phyloP scores from a whole-genome alignment of 2,888 invertebrate species.

The Tenthredo amoena region DNA sequence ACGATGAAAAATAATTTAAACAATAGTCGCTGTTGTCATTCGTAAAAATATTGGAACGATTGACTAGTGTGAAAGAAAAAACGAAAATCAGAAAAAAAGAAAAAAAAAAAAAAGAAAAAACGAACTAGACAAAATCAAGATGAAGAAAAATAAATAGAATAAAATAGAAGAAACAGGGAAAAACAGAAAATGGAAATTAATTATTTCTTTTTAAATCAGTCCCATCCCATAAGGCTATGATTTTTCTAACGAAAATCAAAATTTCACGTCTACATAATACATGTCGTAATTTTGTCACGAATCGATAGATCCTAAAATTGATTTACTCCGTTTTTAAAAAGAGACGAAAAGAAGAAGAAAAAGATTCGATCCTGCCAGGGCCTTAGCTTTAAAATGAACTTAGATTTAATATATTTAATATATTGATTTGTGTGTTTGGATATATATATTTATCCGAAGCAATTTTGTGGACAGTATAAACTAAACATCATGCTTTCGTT shows the following conservation, averaged over 20 bases:
- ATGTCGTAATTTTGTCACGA: not conserved
- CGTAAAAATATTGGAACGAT: not conserved
- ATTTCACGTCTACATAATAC: not conserved
- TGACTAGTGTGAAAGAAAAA: not conserved
- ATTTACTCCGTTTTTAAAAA: not conserved
- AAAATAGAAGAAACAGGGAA: not conserved
- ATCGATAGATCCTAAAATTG: not conserved
- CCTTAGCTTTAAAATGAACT: not conserved
- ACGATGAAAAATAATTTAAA: slow-evolving; percentile 37
- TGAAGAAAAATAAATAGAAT: not conserved
- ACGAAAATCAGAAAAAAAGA: not conserved
- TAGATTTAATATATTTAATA: not conserved
- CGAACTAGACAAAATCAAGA: not conserved
- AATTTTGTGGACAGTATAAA: not conserved
- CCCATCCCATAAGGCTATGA: not conserved
- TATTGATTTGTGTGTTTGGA: slow-evolving; percentile 21
- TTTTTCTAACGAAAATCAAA: not conserved
- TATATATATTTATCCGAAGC: not conserved
- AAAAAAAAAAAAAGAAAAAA: not conserved
- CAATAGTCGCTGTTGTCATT: slow-evolving; percentile 11
- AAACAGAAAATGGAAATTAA: not conserved
- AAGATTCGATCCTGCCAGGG: not conserved
- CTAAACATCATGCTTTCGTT: not conserved
- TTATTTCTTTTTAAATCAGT: not conserved
- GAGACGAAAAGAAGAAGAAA: not conserved